These are phyloP conservation scores for Myocastor coypus DNA, from an alignment of 2,113 vertebrate genomes.

Conservation along the genomic window DNA sequence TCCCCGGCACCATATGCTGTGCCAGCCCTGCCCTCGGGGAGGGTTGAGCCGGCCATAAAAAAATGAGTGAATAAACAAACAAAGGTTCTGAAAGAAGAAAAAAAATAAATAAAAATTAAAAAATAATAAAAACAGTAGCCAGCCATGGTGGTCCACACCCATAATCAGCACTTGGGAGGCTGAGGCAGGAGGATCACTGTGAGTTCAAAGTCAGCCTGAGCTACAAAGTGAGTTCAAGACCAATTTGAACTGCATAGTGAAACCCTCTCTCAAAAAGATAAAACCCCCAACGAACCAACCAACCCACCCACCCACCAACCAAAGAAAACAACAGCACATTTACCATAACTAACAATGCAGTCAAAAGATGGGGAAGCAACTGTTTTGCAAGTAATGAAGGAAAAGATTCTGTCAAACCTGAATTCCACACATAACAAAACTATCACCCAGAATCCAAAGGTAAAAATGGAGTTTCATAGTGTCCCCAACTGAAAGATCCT, in stretches of 20 bases:
- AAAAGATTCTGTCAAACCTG: background rate
- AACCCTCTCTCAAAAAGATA: background rate
- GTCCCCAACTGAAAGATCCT: background rate
- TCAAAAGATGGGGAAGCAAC: background rate
- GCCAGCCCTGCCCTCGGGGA: too few species aligned
- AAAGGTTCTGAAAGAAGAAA: too few species aligned
- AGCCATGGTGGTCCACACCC: background rate
- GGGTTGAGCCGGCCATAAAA: too few species aligned
- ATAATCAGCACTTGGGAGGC: background rate
- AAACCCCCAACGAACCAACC: background rate
- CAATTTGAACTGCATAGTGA: background rate
- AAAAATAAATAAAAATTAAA: too few species aligned
- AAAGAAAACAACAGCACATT: background rate
- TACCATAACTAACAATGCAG: background rate
- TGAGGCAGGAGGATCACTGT: background rate
- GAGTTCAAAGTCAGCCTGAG: background rate
- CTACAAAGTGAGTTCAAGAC: background rate
- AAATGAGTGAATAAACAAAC: too few species aligned
- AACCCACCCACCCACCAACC: background rate
- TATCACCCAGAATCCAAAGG: background rate
- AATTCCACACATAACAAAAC: conserved; percentile 50
- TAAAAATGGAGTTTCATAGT: background rate
- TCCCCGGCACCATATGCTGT: too few species aligned
- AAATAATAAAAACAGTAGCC: background rate
- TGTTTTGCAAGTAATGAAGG: background rate